A percentile compares a stretch with the other conserved stretches of the same genome.
These are phyloP conservation scores for Drosophila cognata DNA, from an alignment of 2,888 invertebrate species.

Conservation along the genomic window DNA sequence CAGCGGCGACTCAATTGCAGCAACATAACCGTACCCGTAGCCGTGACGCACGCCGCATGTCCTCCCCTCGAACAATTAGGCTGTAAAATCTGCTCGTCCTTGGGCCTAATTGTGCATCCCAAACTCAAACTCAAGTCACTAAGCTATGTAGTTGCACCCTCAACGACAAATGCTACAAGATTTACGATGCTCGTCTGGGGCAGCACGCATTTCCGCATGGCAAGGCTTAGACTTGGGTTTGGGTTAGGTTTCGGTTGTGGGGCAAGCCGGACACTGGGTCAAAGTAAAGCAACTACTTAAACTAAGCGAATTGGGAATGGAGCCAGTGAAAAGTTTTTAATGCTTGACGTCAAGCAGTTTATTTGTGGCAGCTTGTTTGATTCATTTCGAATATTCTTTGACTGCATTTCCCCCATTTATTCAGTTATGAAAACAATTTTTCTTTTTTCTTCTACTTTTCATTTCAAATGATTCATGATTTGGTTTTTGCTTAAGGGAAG, in stretches of 20 bases:
- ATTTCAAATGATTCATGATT: background rate
- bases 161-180: slow-evolving; percentile 26
- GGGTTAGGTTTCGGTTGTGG: background rate
- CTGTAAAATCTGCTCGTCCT: slow-evolving; percentile 41
- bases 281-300: background rate
- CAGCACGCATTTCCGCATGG: background rate
- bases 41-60: slow-evolving; percentile 9
- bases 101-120: slow-evolving; percentile 43
- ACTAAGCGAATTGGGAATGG: background rate
- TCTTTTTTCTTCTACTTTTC: background rate
- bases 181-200: slow-evolving; percentile 30
- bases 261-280: background rate
- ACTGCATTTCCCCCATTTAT: background rate
- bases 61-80: slow-evolving; percentile 37
- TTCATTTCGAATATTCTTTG: background rate
- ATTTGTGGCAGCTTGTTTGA: background rate
- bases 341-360: background rate
- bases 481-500: background rate
- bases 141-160: background rate
- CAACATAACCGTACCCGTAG: background rate
- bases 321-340: background rate
- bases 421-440: background rate
- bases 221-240: background rate
- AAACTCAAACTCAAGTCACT: slow-evolving; percentile 1
- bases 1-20: slow-evolving; percentile 46